phyloP scores from a whole-genome alignment of 2,113 vertebrate species.

The Cettia cetti region DNA sequence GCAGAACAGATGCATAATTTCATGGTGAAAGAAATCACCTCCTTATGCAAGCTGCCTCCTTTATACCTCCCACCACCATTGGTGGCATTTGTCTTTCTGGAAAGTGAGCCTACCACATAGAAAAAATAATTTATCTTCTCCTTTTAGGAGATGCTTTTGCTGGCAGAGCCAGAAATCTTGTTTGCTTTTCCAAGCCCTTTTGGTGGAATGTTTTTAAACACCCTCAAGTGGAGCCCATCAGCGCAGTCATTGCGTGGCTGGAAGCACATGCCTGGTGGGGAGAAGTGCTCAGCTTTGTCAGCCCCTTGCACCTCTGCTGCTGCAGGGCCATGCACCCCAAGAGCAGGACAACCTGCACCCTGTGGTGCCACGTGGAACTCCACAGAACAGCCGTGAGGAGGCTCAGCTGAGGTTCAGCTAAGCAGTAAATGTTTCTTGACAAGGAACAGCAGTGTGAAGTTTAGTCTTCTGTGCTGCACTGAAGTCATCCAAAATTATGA shows the following conservation, averaged over 20 bases:
- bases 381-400: neutral
- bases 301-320: neutral
- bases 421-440: conserved; percentile 43
- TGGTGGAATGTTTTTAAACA: neutral
- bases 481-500: conserved; percentile 24
- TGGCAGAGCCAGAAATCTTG: neutral
- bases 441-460: conserved; percentile 30
- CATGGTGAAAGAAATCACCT: conserved; percentile 11
- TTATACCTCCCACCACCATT: neutral
- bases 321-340: rapidly evolving
- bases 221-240: neutral
- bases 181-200: neutral
- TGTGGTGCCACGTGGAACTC: neutral
- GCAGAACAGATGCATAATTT: conserved; percentile 28
- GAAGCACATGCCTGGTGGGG: rapidly evolving
- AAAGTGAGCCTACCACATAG: neutral
- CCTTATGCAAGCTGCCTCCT: neutral
- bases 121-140: neutral
- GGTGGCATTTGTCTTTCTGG: neutral
- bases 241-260: neutral
- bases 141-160: conserved; percentile 21
- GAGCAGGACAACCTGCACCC: neutral
- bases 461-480: neutral
- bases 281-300: neutral
- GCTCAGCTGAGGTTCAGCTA: neutral